phyloP scores from a whole-genome alignment of 2,113 vertebrate species.

The Coturnix japonica region DNA sequence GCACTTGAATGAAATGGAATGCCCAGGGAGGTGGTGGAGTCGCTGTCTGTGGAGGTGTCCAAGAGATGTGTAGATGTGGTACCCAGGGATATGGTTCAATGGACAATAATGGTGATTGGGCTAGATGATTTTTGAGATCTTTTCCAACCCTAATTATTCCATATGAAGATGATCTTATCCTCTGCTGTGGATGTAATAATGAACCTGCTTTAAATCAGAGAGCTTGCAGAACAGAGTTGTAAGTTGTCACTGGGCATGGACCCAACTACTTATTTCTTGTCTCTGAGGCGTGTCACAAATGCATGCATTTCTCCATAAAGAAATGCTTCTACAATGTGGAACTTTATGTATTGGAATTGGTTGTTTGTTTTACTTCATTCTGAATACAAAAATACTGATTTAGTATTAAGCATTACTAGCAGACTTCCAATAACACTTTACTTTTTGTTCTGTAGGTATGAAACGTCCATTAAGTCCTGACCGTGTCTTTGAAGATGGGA shows the following conservation, averaged over 20 bases:
- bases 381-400: not conserved
- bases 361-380: not conserved
- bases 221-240: not conserved
- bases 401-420: not conserved
- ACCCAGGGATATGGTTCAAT: too few species aligned
- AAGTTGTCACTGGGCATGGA: not conserved
- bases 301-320: not conserved
- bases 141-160: too few species aligned
- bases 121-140: too few species aligned
- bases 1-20: too few species aligned
- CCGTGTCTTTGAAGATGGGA: constrained; percentile 83
- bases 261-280: constrained; percentile 10
- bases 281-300: not conserved
- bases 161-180: not conserved
- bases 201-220: not conserved
- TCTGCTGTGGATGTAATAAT: not conserved
- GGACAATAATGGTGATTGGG: too few species aligned
- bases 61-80: too few species aligned
- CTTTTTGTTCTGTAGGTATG: constrained; percentile 79
- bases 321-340: not conserved
- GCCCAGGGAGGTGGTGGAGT: too few species aligned
- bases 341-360: not conserved
- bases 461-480: constrained; percentile 85
- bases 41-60: too few species aligned
- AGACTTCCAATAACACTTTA: not conserved